These are phyloP conservation scores for Bothrops jararaca DNA, from an alignment of 2,113 vertebrate species.

Conservation along the genomic window DNA sequence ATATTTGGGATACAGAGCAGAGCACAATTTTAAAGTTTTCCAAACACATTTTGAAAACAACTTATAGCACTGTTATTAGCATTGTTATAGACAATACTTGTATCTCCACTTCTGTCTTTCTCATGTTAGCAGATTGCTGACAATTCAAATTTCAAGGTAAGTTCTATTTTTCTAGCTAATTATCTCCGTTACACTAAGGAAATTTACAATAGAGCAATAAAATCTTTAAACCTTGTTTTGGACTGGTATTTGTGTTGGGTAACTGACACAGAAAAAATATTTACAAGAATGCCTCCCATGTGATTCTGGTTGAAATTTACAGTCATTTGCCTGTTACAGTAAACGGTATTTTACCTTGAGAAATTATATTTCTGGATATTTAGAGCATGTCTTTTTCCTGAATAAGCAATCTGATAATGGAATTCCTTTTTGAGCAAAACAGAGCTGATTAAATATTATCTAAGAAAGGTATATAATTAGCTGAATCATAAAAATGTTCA, in stretches of 20 bases:
- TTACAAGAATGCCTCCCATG: background rate
- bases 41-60: background rate
- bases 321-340: background rate
- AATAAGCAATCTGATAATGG: background rate
- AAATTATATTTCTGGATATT: background rate
- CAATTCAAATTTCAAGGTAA: background rate
- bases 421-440: background rate
- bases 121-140: background rate
- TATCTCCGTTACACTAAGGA: background rate
- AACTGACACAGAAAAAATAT: background rate
- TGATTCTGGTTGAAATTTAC: background rate
- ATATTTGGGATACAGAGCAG: background rate
- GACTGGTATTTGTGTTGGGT: background rate
- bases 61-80: background rate
- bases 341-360: background rate
- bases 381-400: background rate
- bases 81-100: background rate
- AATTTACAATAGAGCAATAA: background rate
- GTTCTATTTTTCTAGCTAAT: background rate
- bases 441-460: background rate
- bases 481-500: background rate
- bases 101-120: background rate
- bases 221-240: background rate
- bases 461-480: background rate
- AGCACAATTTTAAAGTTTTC: background rate